Evolutionary conservation across 2,113 vertebrate species (phyloP).

Genomic region (Oplegnathus fasciatus): DNA sequence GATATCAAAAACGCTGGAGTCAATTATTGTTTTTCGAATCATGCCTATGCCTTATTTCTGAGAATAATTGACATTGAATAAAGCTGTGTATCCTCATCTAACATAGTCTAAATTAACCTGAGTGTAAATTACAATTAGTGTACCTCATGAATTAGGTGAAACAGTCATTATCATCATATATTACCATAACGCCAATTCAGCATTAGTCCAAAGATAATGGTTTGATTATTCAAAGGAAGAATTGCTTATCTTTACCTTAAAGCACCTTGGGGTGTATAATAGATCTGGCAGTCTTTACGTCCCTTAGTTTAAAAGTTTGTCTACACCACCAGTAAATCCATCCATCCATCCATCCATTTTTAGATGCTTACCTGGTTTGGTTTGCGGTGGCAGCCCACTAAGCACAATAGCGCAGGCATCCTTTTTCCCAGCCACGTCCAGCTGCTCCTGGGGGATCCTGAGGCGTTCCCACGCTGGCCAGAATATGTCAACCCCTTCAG

Average conservation of each 20-base stretch:
- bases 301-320: not conserved
- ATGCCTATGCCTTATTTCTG: not conserved
- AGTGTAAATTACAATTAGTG: not conserved
- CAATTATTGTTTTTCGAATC: not conserved
- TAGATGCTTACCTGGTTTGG: not conserved
- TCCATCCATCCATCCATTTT: not conserved
- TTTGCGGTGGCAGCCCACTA: not conserved
- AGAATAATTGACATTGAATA: not conserved
- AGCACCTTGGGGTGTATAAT: accelerated
- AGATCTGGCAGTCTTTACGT: not conserved
- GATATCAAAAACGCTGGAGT: not conserved
- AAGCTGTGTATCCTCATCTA: not conserved
- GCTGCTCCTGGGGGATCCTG: slow-evolving; percentile 40
- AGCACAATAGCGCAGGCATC: not conserved
- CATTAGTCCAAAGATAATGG: not conserved
- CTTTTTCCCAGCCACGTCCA: slow-evolving; percentile 28
- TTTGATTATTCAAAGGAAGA: not conserved
- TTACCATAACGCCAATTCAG: not conserved
- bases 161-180: not conserved
- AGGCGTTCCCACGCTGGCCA: slow-evolving; percentile 22
- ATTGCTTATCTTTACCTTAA: not conserved
- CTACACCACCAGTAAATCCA: not conserved
- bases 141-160: not conserved
- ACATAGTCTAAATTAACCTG: not conserved
- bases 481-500: slow-evolving; percentile 41